Conservation (phyloP, 1,140 invertebrate species). For the silkworm (Bombyx mori) region ASM3026992v2 NC_085123.1:5139001-5139500, state of each 20-base stretch:
- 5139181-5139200: slow-evolving; percentile 41
- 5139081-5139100: slow-evolving; percentile 54
- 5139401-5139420: neutral
- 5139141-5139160: slow-evolving; percentile 9
- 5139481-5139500: no score
- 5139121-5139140: slow-evolving; percentile 69
- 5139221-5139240: slow-evolving; percentile 26
- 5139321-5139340: neutral
- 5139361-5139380: no score
- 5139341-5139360: neutral
- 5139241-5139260: neutral
- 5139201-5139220: slow-evolving; percentile 44
- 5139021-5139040: slow-evolving; percentile 51
- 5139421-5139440: no score
- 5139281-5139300: neutral
- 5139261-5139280: no score
- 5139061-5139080: slow-evolving; percentile 30
- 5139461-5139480: no score
- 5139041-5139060: slow-evolving; percentile 57
- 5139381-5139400: slow-evolving; percentile 2
- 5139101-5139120: slow-evolving; percentile 68
- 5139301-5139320: slow-evolving; percentile 1
- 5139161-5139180: slow-evolving; percentile 36
- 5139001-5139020: slow-evolving; percentile 67
- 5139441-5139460: no score